Conservation (phyloP, 2,113 vertebrate genomes). For the Callospermophilus lateralis region DNA sequence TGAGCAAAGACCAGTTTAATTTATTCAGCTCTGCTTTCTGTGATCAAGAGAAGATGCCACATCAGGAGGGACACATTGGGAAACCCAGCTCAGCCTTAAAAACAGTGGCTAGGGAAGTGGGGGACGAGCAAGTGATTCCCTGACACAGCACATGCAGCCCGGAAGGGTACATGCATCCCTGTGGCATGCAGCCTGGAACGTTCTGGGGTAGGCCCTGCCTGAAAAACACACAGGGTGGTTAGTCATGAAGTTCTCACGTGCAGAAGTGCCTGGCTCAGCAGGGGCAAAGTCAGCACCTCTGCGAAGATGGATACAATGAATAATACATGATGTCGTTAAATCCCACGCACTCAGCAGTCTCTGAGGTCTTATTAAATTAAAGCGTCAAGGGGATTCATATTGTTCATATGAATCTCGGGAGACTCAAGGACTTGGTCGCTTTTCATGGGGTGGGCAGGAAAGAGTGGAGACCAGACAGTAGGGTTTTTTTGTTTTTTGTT, state of each 20-base stretch:
- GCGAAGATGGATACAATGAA: conserved; percentile 49
- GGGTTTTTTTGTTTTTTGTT: not conserved
- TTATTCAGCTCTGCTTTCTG: not conserved
- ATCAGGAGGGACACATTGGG: not conserved
- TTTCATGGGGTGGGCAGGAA: not conserved
- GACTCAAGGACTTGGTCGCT: not conserved
- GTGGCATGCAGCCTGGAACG: not conserved
- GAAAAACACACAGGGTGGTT: not conserved
- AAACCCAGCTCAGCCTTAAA: conserved; percentile 22
- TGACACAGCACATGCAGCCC: fast-evolving
- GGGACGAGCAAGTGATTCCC: not conserved
- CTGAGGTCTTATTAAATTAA: conserved; percentile 54
- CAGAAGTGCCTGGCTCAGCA: conserved; percentile 54
- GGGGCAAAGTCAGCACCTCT: conserved; percentile 32
- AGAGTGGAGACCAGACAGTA: not conserved
- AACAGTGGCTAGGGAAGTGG: not conserved
- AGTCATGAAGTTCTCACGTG: not conserved
- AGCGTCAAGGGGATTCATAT: conserved; percentile 19
- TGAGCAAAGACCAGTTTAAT: not conserved
- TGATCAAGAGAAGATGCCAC: not conserved
- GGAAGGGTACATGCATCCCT: not conserved
- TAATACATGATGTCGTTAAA: conserved; percentile 50
- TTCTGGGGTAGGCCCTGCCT: conserved; percentile 27
- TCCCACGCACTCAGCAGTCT: conserved; percentile 26
- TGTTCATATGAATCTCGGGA: conserved; percentile 11